Conservation (phyloP, 2,888 invertebrate species). For the Scaptodrosophila latifasciaeformis region DNA sequence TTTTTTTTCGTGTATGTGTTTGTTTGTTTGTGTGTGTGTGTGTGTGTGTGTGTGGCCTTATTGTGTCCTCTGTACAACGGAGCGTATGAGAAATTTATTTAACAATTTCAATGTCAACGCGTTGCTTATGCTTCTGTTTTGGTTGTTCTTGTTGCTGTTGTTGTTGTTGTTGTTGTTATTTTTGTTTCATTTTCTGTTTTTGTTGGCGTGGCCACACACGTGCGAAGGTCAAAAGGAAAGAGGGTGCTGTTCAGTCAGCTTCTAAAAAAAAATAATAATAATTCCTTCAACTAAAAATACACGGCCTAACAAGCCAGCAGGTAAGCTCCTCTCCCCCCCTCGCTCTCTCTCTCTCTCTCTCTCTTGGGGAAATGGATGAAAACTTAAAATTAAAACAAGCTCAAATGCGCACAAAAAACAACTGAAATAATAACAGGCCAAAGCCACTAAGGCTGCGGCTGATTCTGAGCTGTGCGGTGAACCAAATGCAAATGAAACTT, state of each 20-base stretch:
- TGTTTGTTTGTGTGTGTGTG: too few relatives aligned
- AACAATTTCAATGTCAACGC: constrained; percentile 61
- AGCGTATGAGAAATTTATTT: constrained; percentile 48
- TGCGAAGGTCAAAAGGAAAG: constrained; percentile 39
- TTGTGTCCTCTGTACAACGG: constrained; percentile 11
- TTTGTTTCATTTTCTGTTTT: too few relatives aligned
- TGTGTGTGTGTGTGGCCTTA: not conserved
- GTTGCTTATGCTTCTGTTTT: constrained; percentile 8
- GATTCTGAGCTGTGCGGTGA: not conserved
- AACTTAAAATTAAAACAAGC: constrained; percentile 52
- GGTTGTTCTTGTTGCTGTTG: not conserved
- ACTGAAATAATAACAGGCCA: too few relatives aligned
- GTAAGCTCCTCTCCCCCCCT: too few relatives aligned
- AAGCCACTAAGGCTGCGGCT: too few relatives aligned
- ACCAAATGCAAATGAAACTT: constrained; percentile 48
- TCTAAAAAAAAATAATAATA: constrained; percentile 6
- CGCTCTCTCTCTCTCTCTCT: too few relatives aligned
- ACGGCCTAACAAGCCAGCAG: not conserved
- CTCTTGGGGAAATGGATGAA: too few relatives aligned
- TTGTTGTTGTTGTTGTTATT: constrained; percentile 5
- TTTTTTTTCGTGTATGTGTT: constrained; percentile 18
- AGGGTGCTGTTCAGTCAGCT: constrained; percentile 3
- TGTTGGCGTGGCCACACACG: constrained; percentile 25
- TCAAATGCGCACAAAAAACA: too few relatives aligned
- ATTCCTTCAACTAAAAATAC: constrained; percentile 38